Conservation (phyloP, 2,888 invertebrate genomes). For the Leucophora obtusa region DNA sequence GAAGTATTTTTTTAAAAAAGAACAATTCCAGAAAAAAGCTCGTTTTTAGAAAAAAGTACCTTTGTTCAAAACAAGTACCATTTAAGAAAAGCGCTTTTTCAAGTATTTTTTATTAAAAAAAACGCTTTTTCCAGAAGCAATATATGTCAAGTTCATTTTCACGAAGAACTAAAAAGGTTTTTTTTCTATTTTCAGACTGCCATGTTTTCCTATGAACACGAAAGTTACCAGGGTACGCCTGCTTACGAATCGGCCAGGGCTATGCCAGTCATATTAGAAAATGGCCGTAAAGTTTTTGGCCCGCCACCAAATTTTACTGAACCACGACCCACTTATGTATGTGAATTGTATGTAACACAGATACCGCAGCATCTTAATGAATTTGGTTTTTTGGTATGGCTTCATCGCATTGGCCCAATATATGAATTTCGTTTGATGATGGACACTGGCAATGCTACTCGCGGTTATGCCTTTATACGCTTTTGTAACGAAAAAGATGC, state of each 20-base stretch:
- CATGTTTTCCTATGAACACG: constrained; percentile 39
- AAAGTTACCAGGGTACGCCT: constrained; percentile 44
- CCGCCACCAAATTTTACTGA: constrained; percentile 67
- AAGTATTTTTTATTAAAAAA: no score
- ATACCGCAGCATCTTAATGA: constrained; percentile 69
- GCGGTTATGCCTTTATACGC: constrained; percentile 69
- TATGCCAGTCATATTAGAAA: constrained; percentile 66
- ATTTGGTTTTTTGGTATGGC: constrained; percentile 64
- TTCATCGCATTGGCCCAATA: constrained; percentile 69
- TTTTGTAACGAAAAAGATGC: constrained; percentile 67
- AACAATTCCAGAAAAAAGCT: neutral
- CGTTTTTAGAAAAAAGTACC: neutral
- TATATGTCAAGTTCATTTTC: no score
- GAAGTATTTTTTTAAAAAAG: constrained; percentile 27
- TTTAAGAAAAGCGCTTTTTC: no score
- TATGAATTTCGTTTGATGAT: constrained; percentile 71
- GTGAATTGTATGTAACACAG: constrained; percentile 68
- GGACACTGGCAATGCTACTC: constrained; percentile 67
- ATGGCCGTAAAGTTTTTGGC: constrained; percentile 68
- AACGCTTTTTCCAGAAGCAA: no score
- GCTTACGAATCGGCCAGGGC: constrained; percentile 53
- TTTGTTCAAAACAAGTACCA: neutral
- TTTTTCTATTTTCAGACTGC: neutral
- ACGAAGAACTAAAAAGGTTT: neutral
- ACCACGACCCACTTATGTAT: constrained; percentile 65